Conservation (phyloP, 1,140 invertebrate genomes). For the Ceratina japonica region DNA sequence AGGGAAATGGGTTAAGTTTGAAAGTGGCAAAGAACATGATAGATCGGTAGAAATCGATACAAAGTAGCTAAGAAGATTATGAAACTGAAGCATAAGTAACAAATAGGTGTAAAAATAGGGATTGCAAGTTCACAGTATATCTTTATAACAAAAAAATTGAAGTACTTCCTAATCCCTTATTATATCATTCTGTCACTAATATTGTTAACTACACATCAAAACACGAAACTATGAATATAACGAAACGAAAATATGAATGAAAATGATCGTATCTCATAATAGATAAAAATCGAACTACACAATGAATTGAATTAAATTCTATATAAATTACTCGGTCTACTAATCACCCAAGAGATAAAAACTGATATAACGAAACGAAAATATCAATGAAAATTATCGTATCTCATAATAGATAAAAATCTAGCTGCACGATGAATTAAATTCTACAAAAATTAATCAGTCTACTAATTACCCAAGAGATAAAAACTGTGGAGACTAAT, state of each 20-base stretch:
- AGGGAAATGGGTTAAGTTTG: not conserved
- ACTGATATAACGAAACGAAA: not conserved
- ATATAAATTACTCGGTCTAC: not conserved
- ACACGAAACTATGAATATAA: too few species aligned
- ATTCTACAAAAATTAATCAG: not conserved
- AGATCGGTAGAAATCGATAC: slow-evolving; percentile 7
- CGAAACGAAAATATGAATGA: not conserved
- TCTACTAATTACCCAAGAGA: not conserved
- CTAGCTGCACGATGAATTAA: not conserved
- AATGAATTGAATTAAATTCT: not conserved
- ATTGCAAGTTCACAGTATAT: not conserved
- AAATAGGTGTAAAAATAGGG: not conserved
- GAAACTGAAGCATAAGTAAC: not conserved
- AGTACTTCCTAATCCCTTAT: not conserved
- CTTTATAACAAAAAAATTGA: not conserved
- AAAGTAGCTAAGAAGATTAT: not conserved
- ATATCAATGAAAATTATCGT: not conserved
- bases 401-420: not conserved
- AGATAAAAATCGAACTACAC: not conserved
- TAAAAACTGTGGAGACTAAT: not conserved
- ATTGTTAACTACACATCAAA: not conserved
- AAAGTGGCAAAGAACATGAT: not conserved
- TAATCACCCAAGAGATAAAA: not conserved
- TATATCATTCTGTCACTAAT: not conserved
- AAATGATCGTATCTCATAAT: not conserved